phyloP scores from a whole-genome alignment of 2,113 vertebrate genomes.

The Halichoeres trimaculatus region DNA sequence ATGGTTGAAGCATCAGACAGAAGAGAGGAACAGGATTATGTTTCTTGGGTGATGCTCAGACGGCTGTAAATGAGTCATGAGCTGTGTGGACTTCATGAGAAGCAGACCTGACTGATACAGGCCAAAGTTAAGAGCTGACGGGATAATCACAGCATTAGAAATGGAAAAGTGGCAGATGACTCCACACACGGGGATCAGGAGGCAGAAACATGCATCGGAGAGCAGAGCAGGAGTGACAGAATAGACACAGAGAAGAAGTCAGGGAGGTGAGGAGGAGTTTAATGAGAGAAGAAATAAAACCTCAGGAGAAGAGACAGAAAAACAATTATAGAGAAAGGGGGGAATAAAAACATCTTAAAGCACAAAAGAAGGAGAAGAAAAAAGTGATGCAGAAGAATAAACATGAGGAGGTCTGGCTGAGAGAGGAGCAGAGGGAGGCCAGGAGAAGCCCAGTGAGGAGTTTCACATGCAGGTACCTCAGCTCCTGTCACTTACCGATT shows the following conservation, averaged over 20 bases:
- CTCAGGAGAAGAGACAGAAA: background rate
- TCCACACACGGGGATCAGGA: conserved; percentile 15
- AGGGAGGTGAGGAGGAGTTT: conserved; percentile 2
- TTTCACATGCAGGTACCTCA: conserved; percentile 22
- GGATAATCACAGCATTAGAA: conserved; percentile 20
- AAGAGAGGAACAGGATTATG: no score
- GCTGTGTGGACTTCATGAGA: background rate
- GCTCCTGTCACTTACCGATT: conserved; percentile 89
- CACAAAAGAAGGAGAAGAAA: background rate
- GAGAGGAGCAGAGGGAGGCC: background rate
- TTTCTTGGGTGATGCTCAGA: no score
- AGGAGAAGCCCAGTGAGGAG: background rate
- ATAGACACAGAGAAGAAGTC: no score
- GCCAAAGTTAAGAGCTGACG: background rate
- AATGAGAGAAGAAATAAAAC: background rate
- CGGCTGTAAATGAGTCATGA: background rate
- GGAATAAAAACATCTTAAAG: background rate
- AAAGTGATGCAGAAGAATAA: background rate
- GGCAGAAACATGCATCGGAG: conserved; percentile 8
- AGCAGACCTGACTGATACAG: conserved; percentile 8
- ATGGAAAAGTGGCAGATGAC: conserved; percentile 2
- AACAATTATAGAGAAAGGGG: background rate
- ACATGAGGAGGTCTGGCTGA: background rate
- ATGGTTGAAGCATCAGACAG: no score
- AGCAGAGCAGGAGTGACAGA: no score